A percentile compares a stretch with the other conserved stretches of the same genome.
phyloP scores from a whole-genome alignment of 2,113 vertebrate species.

The Lichenostomus cassidix region DNA sequence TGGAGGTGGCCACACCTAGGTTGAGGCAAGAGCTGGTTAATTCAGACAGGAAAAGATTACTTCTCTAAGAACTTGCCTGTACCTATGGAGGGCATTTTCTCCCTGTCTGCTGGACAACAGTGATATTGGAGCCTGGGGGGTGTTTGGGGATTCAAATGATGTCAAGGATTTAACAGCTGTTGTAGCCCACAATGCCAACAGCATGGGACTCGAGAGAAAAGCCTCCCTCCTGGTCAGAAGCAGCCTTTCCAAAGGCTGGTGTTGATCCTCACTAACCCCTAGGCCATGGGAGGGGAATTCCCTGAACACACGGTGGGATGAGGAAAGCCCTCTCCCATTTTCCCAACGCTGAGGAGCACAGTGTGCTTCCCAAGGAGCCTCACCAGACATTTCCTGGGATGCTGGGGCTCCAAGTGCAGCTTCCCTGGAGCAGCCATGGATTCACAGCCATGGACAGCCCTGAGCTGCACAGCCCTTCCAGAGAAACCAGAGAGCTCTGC shows the following conservation, averaged over 20 bases:
- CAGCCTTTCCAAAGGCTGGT: background rate
- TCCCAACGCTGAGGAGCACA: background rate
- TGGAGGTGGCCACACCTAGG: background rate
- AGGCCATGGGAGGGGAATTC: background rate
- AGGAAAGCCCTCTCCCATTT: background rate
- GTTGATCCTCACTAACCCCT: background rate
- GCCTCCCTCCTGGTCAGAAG: background rate
- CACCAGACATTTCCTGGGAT: background rate
- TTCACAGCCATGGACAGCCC: background rate
- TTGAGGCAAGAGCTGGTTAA: background rate
- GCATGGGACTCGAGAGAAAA: background rate
- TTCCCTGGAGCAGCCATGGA: background rate
- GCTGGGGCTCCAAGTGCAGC: background rate
- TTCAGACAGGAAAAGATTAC: background rate
- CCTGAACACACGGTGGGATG: accelerated
- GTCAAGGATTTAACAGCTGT: background rate
- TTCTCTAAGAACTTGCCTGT: background rate
- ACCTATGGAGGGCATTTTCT: background rate
- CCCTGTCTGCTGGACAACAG: background rate
- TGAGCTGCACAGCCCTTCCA: accelerated
- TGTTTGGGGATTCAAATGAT: background rate
- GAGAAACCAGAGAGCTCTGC: background rate
- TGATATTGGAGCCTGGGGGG: background rate
- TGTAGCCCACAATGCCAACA: background rate
- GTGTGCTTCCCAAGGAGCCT: background rate